Evolutionary conservation across 2,113 vertebrate species (phyloP), one percentile per base, ranked within the genome.

Genomic region (Thalassarche chlororhynchos): DNA sequence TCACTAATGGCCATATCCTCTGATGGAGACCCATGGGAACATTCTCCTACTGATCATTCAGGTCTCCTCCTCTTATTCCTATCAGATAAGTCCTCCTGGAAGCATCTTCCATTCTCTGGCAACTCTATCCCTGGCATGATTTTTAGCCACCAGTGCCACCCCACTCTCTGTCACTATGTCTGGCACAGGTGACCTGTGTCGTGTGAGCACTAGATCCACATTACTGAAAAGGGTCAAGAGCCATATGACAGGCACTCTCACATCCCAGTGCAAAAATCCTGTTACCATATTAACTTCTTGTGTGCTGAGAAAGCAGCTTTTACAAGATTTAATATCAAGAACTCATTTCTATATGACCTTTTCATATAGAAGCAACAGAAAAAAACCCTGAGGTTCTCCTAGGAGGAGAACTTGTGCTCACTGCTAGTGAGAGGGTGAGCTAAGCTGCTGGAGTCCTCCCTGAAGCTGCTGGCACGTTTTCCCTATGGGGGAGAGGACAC

Each of bases 181-280:
- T 83, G 84, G 34, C 52, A 58, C 10, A 15, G 42, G 36, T 21
- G 57, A 64, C 42, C 9, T n/a, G 6, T 51, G 28, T 24, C 10
- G 0, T 17, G 5, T 40, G 24, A 90, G 44, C n/a, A n/a, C 25
- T 15, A 49, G 32, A 8, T 69, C 31, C 40, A 25, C 0, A 0
- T 70, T 26, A 26, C 29, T 60, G 28, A 16, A 38, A 71, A 95
- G 46, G 13, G 7, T 57, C 36, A 34, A 57, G 71, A 83, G 54
- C 51, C 54, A 5, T 4, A 0, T 14, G 40, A 18, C 34, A 77
- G 44, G 38, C 23, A 4, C 5, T 51, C 17, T 51, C 8, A 2
- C 18, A 36, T 20, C 29, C 64, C 57, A 60, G 8, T 15, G 55
- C 61, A 64, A 75, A 89, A 81, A 40, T 55, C 36, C 40, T 32